Evolutionary conservation across 35 echinoderm and acorn worm genomes (phyloP), one percentile per base, ranked within the genome.

Genomic region (Anneissia japonica): DNA sequence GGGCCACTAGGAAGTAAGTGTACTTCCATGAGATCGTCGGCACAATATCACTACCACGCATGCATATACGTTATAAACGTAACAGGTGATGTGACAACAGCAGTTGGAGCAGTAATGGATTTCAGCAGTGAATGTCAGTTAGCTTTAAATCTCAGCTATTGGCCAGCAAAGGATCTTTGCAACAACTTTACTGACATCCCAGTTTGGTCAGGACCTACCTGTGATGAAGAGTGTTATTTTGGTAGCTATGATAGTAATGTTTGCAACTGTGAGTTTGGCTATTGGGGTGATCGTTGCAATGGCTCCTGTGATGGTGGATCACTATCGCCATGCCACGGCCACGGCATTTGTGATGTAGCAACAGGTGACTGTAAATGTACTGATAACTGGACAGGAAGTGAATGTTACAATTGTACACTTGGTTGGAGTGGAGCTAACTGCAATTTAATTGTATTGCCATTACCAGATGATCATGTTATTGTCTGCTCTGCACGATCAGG

Each of bases 381-480:
- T 39, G 76, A 85, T 11, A 84, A 87, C 29, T 96, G 93, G 93
- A 30, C 81, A 76, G 93, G 93, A 46, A 87, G 81, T 74, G 82
- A 89, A 28, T 96, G 93, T 84, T 39, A 82, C 0, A 26, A 34
- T 3, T 96, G 93, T 75, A 83, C 83, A 33, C 26, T 21, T 35
- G 93, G 93, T 31, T 96, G 90, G 90, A 86, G 78, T 46, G 93
- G 93, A 30, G 83, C 30, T 46, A 81, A 89, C 30, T 96, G 93
- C 40, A 56, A 86, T 33, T 40, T 91, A 5, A 38, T 84, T 23
- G 82, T 84, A 19, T 6, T 79, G 74, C 37, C 46, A 0, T 34
- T 93, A 30, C 91, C 91, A 32, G 40, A 75, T 23, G 41, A 39
- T 19, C 76, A 79, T 38, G 51, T 77, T 14, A 78, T 85, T 21